A percentile compares a stretch with the other conserved stretches of the same genome.
Evolutionary conservation across 2,113 vertebrate genomes (phyloP).

Genomic region (Odocoileus virginianus): DNA sequence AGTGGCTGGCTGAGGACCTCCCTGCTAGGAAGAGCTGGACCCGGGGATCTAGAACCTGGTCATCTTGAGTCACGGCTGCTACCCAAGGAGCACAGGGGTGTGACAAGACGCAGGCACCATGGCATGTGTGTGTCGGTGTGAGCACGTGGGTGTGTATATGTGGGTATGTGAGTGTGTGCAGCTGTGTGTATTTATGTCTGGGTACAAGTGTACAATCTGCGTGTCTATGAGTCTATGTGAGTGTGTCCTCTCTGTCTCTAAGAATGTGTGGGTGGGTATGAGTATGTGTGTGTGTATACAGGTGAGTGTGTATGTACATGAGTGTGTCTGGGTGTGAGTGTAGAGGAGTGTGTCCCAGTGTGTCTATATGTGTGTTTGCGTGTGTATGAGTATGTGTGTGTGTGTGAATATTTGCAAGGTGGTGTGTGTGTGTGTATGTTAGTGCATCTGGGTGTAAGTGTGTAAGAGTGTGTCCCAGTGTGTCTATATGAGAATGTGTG

Average conservation of each 20-base stretch:
- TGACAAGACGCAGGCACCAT: not conserved
- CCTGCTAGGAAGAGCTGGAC: accelerated
- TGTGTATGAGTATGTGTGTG: not conserved
- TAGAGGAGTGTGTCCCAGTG: not conserved
- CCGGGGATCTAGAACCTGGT: too few species aligned
- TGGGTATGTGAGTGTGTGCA: accelerated
- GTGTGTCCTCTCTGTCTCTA: not conserved
- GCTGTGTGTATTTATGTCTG: not conserved
- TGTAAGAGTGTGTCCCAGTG: not conserved
- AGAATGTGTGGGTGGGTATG: not conserved
- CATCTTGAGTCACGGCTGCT: accelerated
- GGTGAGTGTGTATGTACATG: not conserved
- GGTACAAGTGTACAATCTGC: not conserved
- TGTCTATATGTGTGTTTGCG: not conserved
- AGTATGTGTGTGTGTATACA: not conserved
- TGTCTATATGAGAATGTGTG: accelerated
- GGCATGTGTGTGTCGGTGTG: too few species aligned
- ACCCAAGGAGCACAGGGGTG: too few species aligned
- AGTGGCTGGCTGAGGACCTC: accelerated
- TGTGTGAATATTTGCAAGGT: not conserved
- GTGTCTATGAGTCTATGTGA: not conserved
- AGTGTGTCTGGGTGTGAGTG: not conserved
- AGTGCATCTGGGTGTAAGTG: accelerated
- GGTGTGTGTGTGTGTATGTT: not conserved
- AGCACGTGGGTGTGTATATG: not conserved